These are phyloP conservation scores for Trididemnum miniatum DNA, from an alignment of 23 tunicate genomes.

Conservation along the genomic window DNA sequence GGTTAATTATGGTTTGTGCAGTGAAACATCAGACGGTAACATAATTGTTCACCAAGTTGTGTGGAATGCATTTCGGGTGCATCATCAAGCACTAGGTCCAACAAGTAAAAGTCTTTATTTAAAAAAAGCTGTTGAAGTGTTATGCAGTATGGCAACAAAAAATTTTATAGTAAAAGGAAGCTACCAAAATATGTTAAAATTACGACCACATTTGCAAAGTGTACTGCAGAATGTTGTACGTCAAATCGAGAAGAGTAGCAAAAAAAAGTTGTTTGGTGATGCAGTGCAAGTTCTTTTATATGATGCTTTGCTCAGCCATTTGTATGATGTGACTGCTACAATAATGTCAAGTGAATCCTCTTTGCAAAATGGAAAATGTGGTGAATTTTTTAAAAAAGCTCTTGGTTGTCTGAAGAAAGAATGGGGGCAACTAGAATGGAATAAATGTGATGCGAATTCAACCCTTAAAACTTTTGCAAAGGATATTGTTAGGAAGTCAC, in stretches of 20 bases:
- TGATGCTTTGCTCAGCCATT: not conserved
- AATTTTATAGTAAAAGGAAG: slow-evolving; percentile 38
- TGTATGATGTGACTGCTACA: not conserved
- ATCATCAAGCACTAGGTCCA: not conserved
- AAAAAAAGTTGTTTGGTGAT: not conserved
- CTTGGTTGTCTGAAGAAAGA: not conserved
- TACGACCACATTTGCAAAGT: not conserved
- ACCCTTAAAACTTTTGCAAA: not conserved
- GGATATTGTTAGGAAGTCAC: not conserved
- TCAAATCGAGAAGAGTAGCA: too few relatives aligned
- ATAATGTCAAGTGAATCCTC: not conserved
- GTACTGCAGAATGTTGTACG: slow-evolving; percentile 6
- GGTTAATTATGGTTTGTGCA: slow-evolving; percentile 18
- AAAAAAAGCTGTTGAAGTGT: slow-evolving; percentile 13
- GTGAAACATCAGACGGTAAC: slow-evolving; percentile 1
- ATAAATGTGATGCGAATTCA: too few relatives aligned
- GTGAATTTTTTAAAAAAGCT: not conserved
- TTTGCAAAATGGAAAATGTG: not conserved
- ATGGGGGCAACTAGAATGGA: not conserved
- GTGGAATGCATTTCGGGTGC: slow-evolving; percentile 35
- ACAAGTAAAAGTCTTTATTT: not conserved
- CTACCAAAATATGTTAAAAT: too few relatives aligned
- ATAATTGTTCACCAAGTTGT: slow-evolving; percentile 48
- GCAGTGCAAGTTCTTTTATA: not conserved
- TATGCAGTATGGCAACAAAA: slow-evolving; percentile 33